Conservation (phyloP, 2,113 vertebrate genomes). For the Mesembrinibis cayennensis region DNA sequence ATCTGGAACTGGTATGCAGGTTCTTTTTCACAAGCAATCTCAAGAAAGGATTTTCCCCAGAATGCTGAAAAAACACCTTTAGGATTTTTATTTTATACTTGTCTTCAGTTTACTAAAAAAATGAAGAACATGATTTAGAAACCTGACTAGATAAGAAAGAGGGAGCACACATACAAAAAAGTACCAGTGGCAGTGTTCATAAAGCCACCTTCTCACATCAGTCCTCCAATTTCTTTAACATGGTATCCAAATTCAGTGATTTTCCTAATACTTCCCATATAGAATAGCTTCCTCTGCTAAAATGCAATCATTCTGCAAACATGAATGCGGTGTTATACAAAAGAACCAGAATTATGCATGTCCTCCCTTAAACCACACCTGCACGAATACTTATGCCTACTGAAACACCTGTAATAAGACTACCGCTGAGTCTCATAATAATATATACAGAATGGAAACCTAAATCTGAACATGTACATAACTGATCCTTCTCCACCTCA, state of each 20-base stretch:
- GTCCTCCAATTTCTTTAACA: neutral
- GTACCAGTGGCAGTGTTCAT: neutral
- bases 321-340: neutral
- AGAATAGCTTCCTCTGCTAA: neutral
- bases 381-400: neutral
- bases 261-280: neutral
- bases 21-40: neutral
- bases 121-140: neutral
- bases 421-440: neutral
- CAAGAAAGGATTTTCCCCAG: neutral
- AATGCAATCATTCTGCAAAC: neutral
- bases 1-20: neutral
- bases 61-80: neutral
- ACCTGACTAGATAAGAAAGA: neutral
- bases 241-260: neutral
- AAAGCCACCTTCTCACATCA: neutral
- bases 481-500: neutral
- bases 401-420: neutral
- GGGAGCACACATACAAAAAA: neutral
- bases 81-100: neutral
- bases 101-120: neutral
- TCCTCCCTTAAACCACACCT: neutral
- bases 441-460: neutral
- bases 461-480: neutral
- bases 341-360: neutral